Conservation (phyloP, 2,113 vertebrate species). For the Bungarus multicinctus region DNA sequence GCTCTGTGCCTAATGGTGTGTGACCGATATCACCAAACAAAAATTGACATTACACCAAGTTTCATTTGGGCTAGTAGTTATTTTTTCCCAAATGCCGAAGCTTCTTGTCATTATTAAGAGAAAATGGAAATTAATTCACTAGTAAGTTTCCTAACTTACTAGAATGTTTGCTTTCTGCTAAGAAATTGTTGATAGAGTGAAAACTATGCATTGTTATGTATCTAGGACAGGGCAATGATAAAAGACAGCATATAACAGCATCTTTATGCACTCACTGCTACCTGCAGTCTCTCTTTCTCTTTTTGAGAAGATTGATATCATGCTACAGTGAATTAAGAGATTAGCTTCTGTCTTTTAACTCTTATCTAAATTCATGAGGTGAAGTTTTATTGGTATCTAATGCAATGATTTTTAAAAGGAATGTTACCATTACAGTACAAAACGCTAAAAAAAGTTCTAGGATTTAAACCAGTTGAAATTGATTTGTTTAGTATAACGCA, state of each 20-base stretch:
- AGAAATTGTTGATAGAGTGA: not conserved
- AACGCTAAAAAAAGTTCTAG: not conserved
- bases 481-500: not conserved
- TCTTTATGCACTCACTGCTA: not conserved
- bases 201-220: not conserved
- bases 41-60: not conserved
- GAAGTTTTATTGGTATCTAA: not conserved
- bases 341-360: not conserved
- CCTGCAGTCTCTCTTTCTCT: not conserved
- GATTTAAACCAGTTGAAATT: not conserved
- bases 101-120: not conserved
- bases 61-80: not conserved
- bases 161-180: not conserved
- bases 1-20: not conserved
- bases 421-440: not conserved
- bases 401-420: not conserved
- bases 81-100: not conserved
- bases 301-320: not conserved
- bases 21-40: not conserved
- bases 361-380: conserved; percentile 2
- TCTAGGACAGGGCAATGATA: not conserved
- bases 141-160: not conserved
- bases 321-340: not conserved
- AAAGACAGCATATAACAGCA: not conserved
- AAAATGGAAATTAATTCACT: not conserved